Evolutionary conservation across 1,140 invertebrate genomes (phyloP), one percentile per base, ranked within the genome.

Genomic region (Drepana arcuata): DNA sequence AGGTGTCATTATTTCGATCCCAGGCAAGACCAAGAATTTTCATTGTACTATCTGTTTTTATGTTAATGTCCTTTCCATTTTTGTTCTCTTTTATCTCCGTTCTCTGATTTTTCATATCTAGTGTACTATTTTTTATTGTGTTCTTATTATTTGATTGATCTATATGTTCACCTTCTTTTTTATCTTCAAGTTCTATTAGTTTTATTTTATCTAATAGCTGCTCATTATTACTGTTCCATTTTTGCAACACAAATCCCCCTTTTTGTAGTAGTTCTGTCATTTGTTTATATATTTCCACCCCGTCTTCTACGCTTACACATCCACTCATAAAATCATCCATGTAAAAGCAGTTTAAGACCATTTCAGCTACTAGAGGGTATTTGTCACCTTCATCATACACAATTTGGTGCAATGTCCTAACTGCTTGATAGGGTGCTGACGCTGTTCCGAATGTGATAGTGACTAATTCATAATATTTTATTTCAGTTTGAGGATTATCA

Each of bases 371-470:
- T 10, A 6, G 24, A 2, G 24, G n/a, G 10, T 6, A 26, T 2
- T 26, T 26, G 4, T 10, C 10, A n/a, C 4, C 24, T 2, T 26
- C 24, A 10, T 26, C 24, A 6, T 6, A 4, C 4, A 10, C 4
- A 2, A 10, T 2, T 10, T 26, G 24, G 2, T 26, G 4, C 4
- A 26, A 2, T 3, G 24, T 2, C 2, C 24, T 6, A 34, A 46
- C 37, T 16, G 43, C 43, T 7, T 40, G 28, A 14, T 40, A 46
- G 14, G 43, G 43, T 4, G 64, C 56, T 14, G 45, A 29, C 27
- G 41, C 18, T 10, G 54, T 55, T 30, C 66, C 57, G 34, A 56
- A 72, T 9, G 55, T 62, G 7, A 66, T 34, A 1, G 44, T 62
- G 5, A 38, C 34, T 12, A 70, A 28, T 38, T 37, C n/a, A 32